Base-by-base conservation (phyloP, 2,888 invertebrate species). In the Helobdella robusta region DNA sequence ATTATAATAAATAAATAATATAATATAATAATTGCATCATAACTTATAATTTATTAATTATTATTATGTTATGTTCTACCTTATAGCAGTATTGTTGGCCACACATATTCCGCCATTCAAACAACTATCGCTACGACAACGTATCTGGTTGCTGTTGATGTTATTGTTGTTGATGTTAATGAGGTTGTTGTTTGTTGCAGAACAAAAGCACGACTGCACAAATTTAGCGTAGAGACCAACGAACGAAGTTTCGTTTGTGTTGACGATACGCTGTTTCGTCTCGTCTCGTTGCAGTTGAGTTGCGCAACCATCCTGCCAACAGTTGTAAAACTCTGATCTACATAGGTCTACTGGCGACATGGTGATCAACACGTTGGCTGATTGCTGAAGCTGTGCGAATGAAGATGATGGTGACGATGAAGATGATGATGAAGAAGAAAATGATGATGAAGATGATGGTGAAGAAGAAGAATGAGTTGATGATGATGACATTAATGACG, bases 31-130 rank as follows among this genome's bases (percentile, higher is more conserved):
- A 40, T 15, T 40, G 11, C 8, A 40, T 15, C 8, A 15, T 15
- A 18, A 40, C 11, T 40, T 40, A 40, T 15, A 15, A 40, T 15
- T 40, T 40, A 40, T 40, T 18, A 40, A 40, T 18, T 40, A 18
- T 40, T 8, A 15, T 52, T 15, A 52, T 15, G 11, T 52, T 20
- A 52, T 52, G n/a, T 23, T 23, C 15, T 52, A 67, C 67, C 20
- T 56, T 25, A 48, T 20, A 40, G 59, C 66, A 18, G 32, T 48
- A 15, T 50, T 63, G 20, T 56, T 74, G 44, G 72, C 68, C 68
- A 89, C 85, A 80, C 98, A 98, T 35, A 91, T 86, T 3, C 97
- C 98, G 30, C 92, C 93, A 79, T 98, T 97, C 77, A 90, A 89
- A 77, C 95, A 97, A 11, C 71, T 73, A 34, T 69, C 72, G 1